Base-by-base conservation (phyloP, 35 echinoderm and acorn worm species). In the Hemicentrotus pulcherrimus region DNA sequence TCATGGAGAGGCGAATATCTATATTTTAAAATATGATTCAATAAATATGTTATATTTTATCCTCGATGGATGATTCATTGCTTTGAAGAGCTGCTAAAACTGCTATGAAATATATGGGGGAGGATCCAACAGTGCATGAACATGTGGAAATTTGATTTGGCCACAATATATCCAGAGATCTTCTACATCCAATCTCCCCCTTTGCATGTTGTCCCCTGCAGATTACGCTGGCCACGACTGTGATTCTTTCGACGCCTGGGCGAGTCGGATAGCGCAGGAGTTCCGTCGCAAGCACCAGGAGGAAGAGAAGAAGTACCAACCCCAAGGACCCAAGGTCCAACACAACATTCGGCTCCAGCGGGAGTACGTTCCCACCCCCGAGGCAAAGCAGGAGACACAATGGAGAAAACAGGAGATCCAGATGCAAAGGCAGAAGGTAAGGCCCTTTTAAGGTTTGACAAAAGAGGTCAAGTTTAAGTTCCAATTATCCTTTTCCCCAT, bases 221-320 rank as follows among this genome's bases (percentile, higher is more conserved):
- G 91, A 48, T 86, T 97, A 95, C 46, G 85, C 50, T 32, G 94
- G 46, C 31, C 35, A 47, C 12, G n/a, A 86, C 33, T 88, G 71
- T 16, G 96, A 97, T 50, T 95, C 95, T 12, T 99, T 95, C 9
- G 98, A 99, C 55, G 96, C 91, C 19, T 97, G 96, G 98, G 96
- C 95, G 19, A 94, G 93, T 35, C 94, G 97, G 65, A 86, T 98
- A 46, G 89, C 96, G 7, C 32, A 94, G 31, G 97, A 98, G 61
- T 94, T 95, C 91, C 55, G 94, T 30, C 70, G 92, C 32, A 97
- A 99, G 78, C 95, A 94, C 14, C 22, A 90, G 32, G 94, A 94
- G 52, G 94, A 94, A 87, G 95, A 47, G 59, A 96, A 86, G 88
- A 88, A 86, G 91, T 92, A 94, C 48, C 35, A 94, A 87, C 92